Evolutionary conservation across 2,888 invertebrate genomes (phyloP), one percentile per base, ranked within the genome.

Genomic region (Drosophila stalkeri): DNA sequence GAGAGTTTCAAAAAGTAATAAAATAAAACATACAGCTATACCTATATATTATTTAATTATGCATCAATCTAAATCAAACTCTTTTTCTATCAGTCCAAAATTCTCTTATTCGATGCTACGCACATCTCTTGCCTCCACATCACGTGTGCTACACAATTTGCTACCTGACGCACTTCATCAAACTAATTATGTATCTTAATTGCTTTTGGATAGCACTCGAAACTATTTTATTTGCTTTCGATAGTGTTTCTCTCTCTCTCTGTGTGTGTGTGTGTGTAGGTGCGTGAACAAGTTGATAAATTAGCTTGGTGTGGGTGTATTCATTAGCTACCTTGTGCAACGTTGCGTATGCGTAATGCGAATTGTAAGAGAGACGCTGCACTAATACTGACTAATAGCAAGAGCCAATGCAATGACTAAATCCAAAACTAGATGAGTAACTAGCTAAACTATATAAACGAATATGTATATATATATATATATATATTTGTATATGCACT

Each of bases 281-380:
- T 59, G 49, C 44, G 31, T 64, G 44, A 49, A 67, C 52, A 68
- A 60, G 55, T 63, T 64, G 54, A 43, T 55, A 55, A 70, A 63
- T 70, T 70, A 52, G 37, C 65, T 51, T 31, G 31, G 14, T 3
- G 20, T 39, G 47, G 33, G 47, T 14, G 12, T 20, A 23, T 16
- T 14, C 8, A 3, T 18, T 56, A 52, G 33, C 51, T 11, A 12
- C 3, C 0, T n/a, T 33, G 43, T 33, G 37, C 55, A 68, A 62
- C 77, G 39, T 16, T 51, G 72, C 80, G 71, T 63, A 80, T 77
- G 77, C 60, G 77, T 77, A 80, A 77, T 80, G 23, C 49, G 27
- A n/a, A 35, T 9, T 12, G n/a, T 23, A 31, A 37, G 37, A 27
- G 18, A 12, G n/a, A 14, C 46, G 9, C 18, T 39, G 37, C 20